These are phyloP conservation scores for Euphydryas editha DNA, from an alignment of 2,888 invertebrate species.

Conservation along the genomic window DNA sequence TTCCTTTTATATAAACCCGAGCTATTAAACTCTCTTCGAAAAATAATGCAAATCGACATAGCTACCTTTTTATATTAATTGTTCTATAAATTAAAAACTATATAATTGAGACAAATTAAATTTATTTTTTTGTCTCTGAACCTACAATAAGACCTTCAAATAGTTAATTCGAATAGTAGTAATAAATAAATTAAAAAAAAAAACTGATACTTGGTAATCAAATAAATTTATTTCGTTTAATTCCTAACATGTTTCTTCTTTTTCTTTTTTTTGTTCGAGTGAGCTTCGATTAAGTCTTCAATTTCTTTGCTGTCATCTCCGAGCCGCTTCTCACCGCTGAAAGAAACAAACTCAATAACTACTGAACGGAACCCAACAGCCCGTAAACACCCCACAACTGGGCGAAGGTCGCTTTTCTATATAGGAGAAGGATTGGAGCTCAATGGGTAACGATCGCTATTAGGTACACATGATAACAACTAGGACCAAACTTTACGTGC, in stretches of 20 bases:
- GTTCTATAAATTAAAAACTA: too few relatives aligned
- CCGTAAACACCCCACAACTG: too few relatives aligned
- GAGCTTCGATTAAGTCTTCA: slow-evolving; percentile 73
- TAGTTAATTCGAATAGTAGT: too few relatives aligned
- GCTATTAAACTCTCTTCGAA: background rate
- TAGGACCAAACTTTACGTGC: too few relatives aligned
- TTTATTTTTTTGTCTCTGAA: too few relatives aligned
- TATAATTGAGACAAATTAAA: too few relatives aligned
- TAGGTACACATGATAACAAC: too few relatives aligned
- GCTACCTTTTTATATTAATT: background rate
- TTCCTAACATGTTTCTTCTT: slow-evolving; percentile 74
- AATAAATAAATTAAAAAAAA: slow-evolving; percentile 36
- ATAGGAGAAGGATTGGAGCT: too few relatives aligned
- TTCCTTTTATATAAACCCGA: slow-evolving; percentile 48
- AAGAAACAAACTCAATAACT: slow-evolving; percentile 25
- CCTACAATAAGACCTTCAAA: too few relatives aligned
- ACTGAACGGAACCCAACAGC: too few relatives aligned
- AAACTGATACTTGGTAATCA: slow-evolving; percentile 41
- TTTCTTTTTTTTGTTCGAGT: slow-evolving; percentile 73
- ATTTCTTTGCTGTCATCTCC: slow-evolving; percentile 77
- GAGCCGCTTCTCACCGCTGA: slow-evolving; percentile 76
- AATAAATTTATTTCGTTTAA: slow-evolving; percentile 48
- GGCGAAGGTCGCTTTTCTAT: too few relatives aligned
- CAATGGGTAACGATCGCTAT: too few relatives aligned
- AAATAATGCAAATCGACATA: background rate